phyloP scores from a whole-genome alignment of 2,797 vertebrate genomes.

The Manis crassicaudata region DNA sequence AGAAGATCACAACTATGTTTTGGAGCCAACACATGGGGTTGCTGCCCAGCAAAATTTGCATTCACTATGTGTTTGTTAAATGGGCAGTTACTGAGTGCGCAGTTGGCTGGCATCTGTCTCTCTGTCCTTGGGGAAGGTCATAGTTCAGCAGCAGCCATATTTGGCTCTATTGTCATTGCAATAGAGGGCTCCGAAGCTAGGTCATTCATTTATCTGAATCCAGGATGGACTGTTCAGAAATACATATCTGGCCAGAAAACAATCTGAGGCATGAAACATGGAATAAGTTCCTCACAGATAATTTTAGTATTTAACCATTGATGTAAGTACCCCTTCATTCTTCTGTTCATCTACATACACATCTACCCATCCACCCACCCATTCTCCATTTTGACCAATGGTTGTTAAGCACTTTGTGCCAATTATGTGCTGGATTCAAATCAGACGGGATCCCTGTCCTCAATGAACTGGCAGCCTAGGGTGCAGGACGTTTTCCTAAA shows the following conservation, averaged over 20 bases:
- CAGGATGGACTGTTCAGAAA: not conserved
- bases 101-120: not conserved
- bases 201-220: not conserved
- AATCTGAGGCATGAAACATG: not conserved
- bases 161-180: not conserved
- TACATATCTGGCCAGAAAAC: not conserved
- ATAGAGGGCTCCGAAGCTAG: not conserved
- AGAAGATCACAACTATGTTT: not conserved
- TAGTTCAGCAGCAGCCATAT: not conserved
- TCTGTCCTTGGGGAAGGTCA: not conserved
- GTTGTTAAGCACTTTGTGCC: not conserved
- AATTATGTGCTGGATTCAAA: not conserved
- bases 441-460: not conserved
- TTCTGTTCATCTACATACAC: no score
- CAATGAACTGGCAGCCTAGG: not conserved
- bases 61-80: not conserved
- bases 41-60: not conserved
- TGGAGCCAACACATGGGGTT: not conserved
- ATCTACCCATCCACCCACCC: no score
- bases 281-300: not conserved
- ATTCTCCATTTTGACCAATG: not conserved
- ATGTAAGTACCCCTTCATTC: not conserved
- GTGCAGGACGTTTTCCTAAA: constrained; percentile 31
- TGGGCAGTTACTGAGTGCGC: not conserved
- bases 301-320: not conserved